A percentile compares a stretch with the other conserved stretches of the same genome.
Evolutionary conservation across 2,797 vertebrate species (phyloP).

Genomic region (Poecilia picta): DNA sequence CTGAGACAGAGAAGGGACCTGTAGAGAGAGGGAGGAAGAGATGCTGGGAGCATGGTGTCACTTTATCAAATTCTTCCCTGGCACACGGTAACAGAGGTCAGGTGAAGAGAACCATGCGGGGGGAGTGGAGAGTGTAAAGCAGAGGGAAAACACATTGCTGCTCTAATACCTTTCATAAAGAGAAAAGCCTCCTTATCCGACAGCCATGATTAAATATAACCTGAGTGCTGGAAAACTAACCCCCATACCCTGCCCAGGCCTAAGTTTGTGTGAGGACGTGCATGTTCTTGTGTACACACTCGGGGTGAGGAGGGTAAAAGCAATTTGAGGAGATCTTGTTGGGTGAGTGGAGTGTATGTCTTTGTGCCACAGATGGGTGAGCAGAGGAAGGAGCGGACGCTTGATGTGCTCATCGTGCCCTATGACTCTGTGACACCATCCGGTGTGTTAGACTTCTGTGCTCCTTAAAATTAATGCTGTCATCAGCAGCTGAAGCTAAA

Average conservation of each 20-base stretch:
- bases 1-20: slow-evolving; percentile 61
- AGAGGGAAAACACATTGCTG: slow-evolving; percentile 78
- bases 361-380: slow-evolving; percentile 45
- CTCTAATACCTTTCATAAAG: slow-evolving; percentile 83
- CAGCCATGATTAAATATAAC: slow-evolving; percentile 76
- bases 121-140: slow-evolving; percentile 74
- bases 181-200: slow-evolving; percentile 81
- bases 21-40: slow-evolving; percentile 49
- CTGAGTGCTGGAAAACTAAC: slow-evolving; percentile 75
- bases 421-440: slow-evolving; percentile 84
- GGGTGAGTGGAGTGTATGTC: slow-evolving; percentile 79
- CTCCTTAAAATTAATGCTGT: slow-evolving; percentile 87
- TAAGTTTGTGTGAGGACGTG: slow-evolving; percentile 61
- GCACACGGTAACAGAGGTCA: slow-evolving; percentile 80
- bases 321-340: slow-evolving; percentile 93
- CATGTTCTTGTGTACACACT: slow-evolving; percentile 56
- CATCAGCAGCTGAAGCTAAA: slow-evolving; percentile 86
- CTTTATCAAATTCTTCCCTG: slow-evolving; percentile 82
- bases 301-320: slow-evolving; percentile 85
- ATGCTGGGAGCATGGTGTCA: slow-evolving; percentile 66
- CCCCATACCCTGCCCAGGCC: slow-evolving; percentile 52
- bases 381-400: slow-evolving; percentile 27
- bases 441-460: slow-evolving; percentile 82
- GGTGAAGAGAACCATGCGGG: slow-evolving; percentile 68
- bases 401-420: slow-evolving; percentile 73